These are phyloP conservation scores for Nerophis ophidion DNA, from an alignment of 2,113 vertebrate genomes.

Conservation along the genomic window DNA sequence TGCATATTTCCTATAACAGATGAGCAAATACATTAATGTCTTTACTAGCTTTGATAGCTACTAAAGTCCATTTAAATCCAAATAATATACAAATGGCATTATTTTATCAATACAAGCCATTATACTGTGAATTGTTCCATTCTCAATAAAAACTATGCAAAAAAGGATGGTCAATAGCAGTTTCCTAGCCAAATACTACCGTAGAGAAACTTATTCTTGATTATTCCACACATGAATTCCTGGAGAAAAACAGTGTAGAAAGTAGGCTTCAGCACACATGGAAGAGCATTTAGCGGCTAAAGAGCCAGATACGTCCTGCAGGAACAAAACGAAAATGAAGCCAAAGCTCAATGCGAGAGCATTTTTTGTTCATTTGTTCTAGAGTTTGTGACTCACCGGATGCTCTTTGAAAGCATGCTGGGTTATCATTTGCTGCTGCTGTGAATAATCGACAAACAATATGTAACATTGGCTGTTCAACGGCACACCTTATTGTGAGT, in stretches of 20 bases:
- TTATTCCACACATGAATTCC: background rate
- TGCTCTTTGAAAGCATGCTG: constrained; percentile 4
- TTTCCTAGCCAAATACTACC: background rate
- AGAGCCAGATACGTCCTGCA: background rate
- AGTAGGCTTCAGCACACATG: background rate
- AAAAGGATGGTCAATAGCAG: background rate
- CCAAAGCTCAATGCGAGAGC: background rate
- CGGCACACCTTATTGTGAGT: constrained; percentile 7
- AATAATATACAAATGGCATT: no score
- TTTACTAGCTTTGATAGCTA: no score
- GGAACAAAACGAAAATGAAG: background rate
- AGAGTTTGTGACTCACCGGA: constrained; percentile 16
- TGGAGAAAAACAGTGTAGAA: background rate
- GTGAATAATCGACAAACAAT: constrained; percentile 28
- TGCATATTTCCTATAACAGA: no score
- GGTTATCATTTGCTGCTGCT: constrained; percentile 20
- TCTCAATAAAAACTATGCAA: constrained; percentile 2
- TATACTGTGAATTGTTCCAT: background rate
- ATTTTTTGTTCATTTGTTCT: constrained; percentile 4
- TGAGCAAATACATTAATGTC: no score
- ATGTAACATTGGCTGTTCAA: constrained; percentile 22
- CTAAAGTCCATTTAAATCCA: no score
- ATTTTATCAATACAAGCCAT: no score
- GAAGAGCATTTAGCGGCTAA: background rate
- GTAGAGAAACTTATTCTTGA: background rate